Conservation (phyloP, 2,888 invertebrate species). For the Drosophila leonis region DNA sequence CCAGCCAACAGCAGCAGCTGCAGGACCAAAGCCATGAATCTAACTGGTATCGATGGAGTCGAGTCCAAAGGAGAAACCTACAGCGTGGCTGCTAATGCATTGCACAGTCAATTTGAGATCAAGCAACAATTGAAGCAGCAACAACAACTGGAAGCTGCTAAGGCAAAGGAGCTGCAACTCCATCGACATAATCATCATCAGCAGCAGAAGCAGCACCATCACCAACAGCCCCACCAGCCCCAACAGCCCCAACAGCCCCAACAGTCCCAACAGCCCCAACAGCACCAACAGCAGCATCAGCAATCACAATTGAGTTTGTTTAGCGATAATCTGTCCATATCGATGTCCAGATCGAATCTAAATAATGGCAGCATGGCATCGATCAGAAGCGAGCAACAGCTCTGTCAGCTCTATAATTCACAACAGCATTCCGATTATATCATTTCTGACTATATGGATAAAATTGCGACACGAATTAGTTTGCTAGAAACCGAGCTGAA, state of each 20-base stretch:
- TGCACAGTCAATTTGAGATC: slow-evolving; percentile 64
- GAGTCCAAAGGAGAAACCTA: slow-evolving; percentile 20
- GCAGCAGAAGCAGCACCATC: slow-evolving; percentile 13
- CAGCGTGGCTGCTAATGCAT: slow-evolving; percentile 41
- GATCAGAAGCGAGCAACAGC: slow-evolving; percentile 81
- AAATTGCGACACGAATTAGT: slow-evolving; percentile 93
- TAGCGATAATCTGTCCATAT: slow-evolving; percentile 32
- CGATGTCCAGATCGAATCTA: slow-evolving; percentile 33
- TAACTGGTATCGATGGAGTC: neutral
- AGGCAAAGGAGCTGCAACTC: neutral
- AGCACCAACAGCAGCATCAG: neutral
- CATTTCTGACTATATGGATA: slow-evolving; percentile 96
- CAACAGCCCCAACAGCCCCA: slow-evolving; percentile 13
- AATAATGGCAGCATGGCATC: slow-evolving; percentile 69
- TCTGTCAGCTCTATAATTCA: slow-evolving; percentile 84
- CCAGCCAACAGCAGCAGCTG: neutral
- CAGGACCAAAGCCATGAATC: neutral
- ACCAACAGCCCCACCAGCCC: slow-evolving; percentile 2
- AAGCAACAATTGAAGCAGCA: slow-evolving; percentile 59
- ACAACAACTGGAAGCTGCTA: slow-evolving; percentile 3
- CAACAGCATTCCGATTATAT: slow-evolving; percentile 90
- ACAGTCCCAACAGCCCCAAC: slow-evolving; percentile 6
- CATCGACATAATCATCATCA: neutral
- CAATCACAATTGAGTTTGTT: slow-evolving; percentile 39
- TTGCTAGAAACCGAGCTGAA: slow-evolving; percentile 95